These are phyloP conservation scores for Spilogale gracilis DNA, from an alignment of 2,113 vertebrate genomes.

Conservation along the genomic window DNA sequence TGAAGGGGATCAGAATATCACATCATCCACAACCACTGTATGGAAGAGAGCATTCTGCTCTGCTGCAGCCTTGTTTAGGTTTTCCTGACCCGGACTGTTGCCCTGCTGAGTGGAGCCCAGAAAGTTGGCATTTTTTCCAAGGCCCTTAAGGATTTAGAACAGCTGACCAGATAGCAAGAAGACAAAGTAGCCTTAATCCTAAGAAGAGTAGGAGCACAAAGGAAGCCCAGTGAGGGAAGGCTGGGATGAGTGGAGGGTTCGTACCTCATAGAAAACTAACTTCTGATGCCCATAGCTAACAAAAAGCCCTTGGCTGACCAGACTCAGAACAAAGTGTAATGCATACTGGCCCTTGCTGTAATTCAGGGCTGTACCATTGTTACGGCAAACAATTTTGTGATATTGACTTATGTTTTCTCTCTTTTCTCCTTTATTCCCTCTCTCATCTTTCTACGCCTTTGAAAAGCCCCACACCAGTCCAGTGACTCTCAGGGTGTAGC, in stretches of 20 bases:
- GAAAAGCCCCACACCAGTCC: background rate
- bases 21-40: too few species aligned
- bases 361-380: background rate
- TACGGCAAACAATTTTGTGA: background rate
- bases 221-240: background rate
- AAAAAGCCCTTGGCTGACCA: background rate
- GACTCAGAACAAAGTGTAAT: background rate
- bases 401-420: background rate
- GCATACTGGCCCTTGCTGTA: background rate
- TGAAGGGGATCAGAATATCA: background rate
- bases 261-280: background rate
- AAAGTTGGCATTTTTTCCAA: background rate
- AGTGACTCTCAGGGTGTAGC: background rate
- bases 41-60: background rate
- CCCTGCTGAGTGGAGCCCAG: background rate
- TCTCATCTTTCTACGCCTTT: background rate
- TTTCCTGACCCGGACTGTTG: background rate
- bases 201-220: background rate
- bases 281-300: background rate
- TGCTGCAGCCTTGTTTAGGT: background rate
- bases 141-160: background rate
- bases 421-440: background rate
- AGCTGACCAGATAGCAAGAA: background rate
- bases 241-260: too few species aligned
- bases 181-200: background rate